Evolutionary conservation across 2,888 invertebrate genomes (phyloP).

Genomic region (Keiferia lycopersicella): DNA sequence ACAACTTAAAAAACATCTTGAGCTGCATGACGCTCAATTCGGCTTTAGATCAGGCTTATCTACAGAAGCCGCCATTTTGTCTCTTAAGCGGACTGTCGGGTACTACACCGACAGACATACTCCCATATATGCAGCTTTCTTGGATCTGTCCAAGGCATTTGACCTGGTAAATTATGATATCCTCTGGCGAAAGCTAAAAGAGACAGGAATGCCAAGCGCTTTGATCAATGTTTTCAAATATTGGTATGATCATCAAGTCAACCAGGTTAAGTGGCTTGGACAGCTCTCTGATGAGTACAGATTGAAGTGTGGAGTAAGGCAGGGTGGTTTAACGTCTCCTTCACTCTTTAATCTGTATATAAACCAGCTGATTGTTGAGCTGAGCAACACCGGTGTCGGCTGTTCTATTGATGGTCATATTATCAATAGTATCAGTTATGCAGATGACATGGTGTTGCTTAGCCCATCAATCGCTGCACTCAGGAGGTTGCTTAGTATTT

Average conservation of each 20-base stretch:
- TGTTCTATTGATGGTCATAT: conserved; percentile 30
- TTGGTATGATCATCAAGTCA: conserved; percentile 25
- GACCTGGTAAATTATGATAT: conserved; percentile 33
- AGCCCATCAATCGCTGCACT: conserved; percentile 32
- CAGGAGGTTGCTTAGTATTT: conserved; percentile 27
- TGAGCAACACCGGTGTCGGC: conserved; percentile 26
- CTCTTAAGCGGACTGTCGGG: conserved; percentile 34
- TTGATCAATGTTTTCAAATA: conserved; percentile 21
- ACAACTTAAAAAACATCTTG: conserved; percentile 29
- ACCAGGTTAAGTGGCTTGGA: conserved; percentile 10
- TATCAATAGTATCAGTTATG: conserved; percentile 33
- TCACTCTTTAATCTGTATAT: conserved; percentile 25
- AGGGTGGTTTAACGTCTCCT: conserved; percentile 24
- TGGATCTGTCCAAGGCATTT: conserved; percentile 33
- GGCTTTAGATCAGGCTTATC: conserved; percentile 34
- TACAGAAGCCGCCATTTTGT: conserved; percentile 34
- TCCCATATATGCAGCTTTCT: conserved; percentile 31
- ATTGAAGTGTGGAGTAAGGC: conserved; percentile 1
- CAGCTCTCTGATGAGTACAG: conserved; percentile 4
- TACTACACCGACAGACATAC: conserved; percentile 26
- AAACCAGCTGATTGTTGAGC: conserved; percentile 21
- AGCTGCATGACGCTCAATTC: conserved; percentile 37
- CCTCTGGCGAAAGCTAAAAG: conserved; percentile 27
- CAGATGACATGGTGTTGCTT: conserved; percentile 37
- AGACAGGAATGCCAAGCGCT: conserved; percentile 15